Percentiles rank a stretch among this genome's conserved stretches.
phyloP scores from a whole-genome alignment of 2,888 invertebrate species.

The Nomada fabriciana region DNA sequence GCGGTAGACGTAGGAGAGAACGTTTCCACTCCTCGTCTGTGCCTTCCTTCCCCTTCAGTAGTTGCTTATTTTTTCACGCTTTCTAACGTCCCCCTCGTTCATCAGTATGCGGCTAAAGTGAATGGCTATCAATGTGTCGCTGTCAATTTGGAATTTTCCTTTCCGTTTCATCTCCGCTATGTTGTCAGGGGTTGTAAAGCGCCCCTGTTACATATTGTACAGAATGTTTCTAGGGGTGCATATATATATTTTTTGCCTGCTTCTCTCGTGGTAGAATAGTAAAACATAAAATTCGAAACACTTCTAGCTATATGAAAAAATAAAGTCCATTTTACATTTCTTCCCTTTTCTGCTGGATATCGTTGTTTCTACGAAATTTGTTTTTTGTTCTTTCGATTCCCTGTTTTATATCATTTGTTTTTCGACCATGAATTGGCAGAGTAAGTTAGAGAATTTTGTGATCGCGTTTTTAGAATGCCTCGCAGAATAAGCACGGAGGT shows the following conservation, averaged over 20 bases:
- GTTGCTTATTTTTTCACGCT: constrained; percentile 46
- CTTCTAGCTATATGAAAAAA: constrained; percentile 32
- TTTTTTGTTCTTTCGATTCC: not conserved
- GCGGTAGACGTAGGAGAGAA: constrained; percentile 25
- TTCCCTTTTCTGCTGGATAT: no score
- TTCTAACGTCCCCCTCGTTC: constrained; percentile 32
- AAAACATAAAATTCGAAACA: constrained; percentile 50
- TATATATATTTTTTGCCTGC: no score
- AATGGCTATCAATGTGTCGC: constrained; percentile 26
- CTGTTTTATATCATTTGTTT: not conserved
- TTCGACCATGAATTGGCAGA: not conserved
- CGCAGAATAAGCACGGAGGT: constrained; percentile 10
- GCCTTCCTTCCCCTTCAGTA: not conserved
- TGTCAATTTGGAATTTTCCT: constrained; percentile 12
- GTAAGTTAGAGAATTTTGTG: not conserved
- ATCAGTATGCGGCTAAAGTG: constrained; percentile 24
- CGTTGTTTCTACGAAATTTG: no score
- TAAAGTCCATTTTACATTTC: constrained; percentile 35
- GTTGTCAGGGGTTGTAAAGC: constrained; percentile 39
- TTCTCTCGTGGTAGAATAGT: constrained; percentile 3
- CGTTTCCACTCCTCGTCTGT: constrained; percentile 15
- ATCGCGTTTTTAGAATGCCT: constrained; percentile 12
- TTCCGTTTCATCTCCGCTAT: not conserved
- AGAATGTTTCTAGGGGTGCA: not conserved
- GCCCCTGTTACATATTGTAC: constrained; percentile 22